A percentile compares a stretch with the other conserved stretches of the same genome.
These are phyloP conservation scores for Drosophila setosimentum DNA, from an alignment of 2,888 invertebrate species.

Conservation along the genomic window DNA sequence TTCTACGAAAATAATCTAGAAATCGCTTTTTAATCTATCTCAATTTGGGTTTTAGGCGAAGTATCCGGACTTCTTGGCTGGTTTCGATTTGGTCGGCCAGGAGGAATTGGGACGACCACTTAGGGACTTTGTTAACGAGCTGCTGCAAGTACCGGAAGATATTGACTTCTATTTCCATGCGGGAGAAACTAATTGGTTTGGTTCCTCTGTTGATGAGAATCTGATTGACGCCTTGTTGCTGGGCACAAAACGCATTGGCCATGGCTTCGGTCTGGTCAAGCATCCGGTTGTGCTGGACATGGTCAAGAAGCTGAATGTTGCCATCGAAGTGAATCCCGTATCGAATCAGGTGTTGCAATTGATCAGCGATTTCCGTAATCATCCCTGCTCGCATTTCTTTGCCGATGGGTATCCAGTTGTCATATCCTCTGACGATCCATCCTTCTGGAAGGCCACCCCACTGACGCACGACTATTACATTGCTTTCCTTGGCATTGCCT, in stretches of 20 bases:
- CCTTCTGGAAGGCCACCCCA: constrained; percentile 90
- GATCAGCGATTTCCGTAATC: constrained; percentile 90
- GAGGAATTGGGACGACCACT: constrained; percentile 90
- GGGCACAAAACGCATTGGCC: constrained; percentile 91
- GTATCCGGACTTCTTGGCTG: constrained; percentile 89
- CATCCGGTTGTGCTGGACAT: constrained; percentile 89
- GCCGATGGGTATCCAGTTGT: constrained; percentile 90
- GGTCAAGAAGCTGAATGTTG: constrained; percentile 87
- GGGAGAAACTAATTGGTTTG: constrained; percentile 93
- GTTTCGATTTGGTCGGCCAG: constrained; percentile 93
- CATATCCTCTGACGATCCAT: constrained; percentile 92
- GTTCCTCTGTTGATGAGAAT: constrained; percentile 89
- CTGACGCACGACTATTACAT: constrained; percentile 92
- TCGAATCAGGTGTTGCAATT: constrained; percentile 91
- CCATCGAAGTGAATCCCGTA: constrained; percentile 91
- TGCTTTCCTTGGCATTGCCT: constrained; percentile 91
- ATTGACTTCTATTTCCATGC: constrained; percentile 92
- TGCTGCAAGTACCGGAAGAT: constrained; percentile 85
- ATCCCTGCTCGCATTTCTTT: constrained; percentile 89
- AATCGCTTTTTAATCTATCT: accelerated
- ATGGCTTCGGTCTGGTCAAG: constrained; percentile 90
- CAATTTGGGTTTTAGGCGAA: constrained; percentile 83
- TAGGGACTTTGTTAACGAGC: constrained; percentile 87
- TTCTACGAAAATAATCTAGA: accelerated
- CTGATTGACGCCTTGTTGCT: constrained; percentile 91